These are phyloP conservation scores for Sesamia inferens DNA, from an alignment of 2,888 invertebrate species.

Conservation along the genomic window DNA sequence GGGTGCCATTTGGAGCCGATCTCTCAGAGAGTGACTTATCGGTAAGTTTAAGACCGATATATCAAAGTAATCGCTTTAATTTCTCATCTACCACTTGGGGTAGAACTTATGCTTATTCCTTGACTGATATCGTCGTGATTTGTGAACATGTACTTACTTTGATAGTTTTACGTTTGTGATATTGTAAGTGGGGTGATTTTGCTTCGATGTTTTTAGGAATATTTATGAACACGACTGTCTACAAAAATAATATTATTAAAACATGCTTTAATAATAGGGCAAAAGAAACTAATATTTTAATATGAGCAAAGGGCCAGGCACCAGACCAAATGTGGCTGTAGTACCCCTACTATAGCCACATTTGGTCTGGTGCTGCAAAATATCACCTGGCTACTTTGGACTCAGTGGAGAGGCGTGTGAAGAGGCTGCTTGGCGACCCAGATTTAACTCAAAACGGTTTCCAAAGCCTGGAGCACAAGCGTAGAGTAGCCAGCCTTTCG, in stretches of 20 bases:
- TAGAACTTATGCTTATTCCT: slow-evolving; percentile 83
- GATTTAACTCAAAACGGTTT: no score
- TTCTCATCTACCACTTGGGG: slow-evolving; percentile 87
- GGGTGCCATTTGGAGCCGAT: slow-evolving; percentile 87
- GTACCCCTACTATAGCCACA: neutral
- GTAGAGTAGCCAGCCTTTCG: no score
- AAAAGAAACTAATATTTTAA: neutral
- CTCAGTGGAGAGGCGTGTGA: no score
- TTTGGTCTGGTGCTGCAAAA: no score
- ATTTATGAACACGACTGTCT: slow-evolving; percentile 26
- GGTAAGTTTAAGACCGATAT: slow-evolving; percentile 88
- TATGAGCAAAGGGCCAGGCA: neutral
- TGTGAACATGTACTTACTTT: slow-evolving; percentile 62
- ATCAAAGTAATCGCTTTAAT: slow-evolving; percentile 90
- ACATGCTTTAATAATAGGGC: neutral
- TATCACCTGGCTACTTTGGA: no score
- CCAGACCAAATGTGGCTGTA: neutral
- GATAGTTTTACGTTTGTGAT: slow-evolving; percentile 53
- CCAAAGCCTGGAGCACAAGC: no score
- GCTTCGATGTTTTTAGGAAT: slow-evolving; percentile 14
- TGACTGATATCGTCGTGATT: slow-evolving; percentile 80
- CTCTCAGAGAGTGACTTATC: slow-evolving; percentile 87
- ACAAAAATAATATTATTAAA: slow-evolving; percentile 1
- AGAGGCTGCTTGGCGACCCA: no score
- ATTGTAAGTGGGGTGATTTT: slow-evolving; percentile 32